These are phyloP conservation scores for Allophyes oxyacanthae DNA, from an alignment of 2,888 invertebrate genomes.

Conservation along the genomic window DNA sequence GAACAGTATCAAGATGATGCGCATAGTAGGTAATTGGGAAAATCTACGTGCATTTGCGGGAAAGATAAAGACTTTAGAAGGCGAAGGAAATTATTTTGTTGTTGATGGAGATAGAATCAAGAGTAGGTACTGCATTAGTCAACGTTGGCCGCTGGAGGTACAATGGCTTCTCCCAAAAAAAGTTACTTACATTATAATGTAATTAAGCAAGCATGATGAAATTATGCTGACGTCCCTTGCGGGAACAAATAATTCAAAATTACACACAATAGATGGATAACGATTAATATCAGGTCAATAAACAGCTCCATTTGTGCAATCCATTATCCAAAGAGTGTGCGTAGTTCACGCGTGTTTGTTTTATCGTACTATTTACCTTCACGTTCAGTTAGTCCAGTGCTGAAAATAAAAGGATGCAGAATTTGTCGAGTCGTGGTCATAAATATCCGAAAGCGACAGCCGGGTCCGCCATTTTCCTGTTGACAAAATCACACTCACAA, in stretches of 20 bases:
- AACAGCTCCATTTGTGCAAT: constrained; percentile 46
- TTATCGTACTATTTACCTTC: constrained; percentile 74
- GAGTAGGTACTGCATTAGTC: no score
- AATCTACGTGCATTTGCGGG: not conserved
- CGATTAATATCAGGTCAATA: constrained; percentile 41
- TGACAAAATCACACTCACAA: constrained; percentile 86
- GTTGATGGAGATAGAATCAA: no score
- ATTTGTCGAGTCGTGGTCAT: constrained; percentile 83
- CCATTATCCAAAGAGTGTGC: constrained; percentile 33
- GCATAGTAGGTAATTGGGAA: constrained; percentile 27
- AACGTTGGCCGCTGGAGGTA: no score
- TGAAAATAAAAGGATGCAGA: constrained; percentile 83
- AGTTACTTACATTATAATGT: no score
- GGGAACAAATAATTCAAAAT: constrained; percentile 29
- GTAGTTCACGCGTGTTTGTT: constrained; percentile 65
- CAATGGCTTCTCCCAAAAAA: no score
- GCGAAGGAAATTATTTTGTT: not conserved
- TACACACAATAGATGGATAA: constrained; percentile 30
- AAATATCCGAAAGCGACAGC: constrained; percentile 83
- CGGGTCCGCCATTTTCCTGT: constrained; percentile 87
- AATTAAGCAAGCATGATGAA: no score
- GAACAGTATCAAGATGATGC: constrained; percentile 35
- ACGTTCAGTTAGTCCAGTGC: constrained; percentile 74
- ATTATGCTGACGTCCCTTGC: not conserved
- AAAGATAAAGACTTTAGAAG: no score